Evolutionary conservation across 2,113 vertebrate species (phyloP), one percentile per base, ranked within the genome.

Genomic region (Hassar affinis): DNA sequence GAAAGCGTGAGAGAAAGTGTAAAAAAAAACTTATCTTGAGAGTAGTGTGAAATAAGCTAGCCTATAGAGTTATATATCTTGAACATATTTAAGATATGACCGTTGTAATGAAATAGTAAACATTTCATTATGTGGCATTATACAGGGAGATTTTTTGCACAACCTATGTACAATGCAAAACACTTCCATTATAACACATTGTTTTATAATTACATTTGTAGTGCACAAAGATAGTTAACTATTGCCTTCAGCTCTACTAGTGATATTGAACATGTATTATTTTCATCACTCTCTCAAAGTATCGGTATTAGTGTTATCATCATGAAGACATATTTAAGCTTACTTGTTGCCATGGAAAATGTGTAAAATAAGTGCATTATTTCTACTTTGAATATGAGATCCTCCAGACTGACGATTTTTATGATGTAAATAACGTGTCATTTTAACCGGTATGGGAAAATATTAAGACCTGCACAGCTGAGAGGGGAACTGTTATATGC

Each of bases 281-380:
- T 68, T 77, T 80, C 54, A 82, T 79, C 49, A 59, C 45, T 57
- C 54, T 78, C 61, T 81, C 82, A 77, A 45, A 81, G 72, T 75
- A 74, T 79, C 42, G 52, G 66, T 75, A 79, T 75, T 82, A 69
- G 83, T 74, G 49, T 83, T 85, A 81, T 85, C 79, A 71, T 83
- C 75, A 69, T 79, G 18, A 69, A 78, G 14, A 79, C 45, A 57
- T 72, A 56, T 38, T 66, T 66, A 82, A 71, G n/a, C 62, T 83
- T 68, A 69, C 38, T 68, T 76, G 11, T 59, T 17, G 66, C 71
- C 68, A 59, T 35, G 33, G 25, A 57, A 69, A 66, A 62, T 57
- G 11, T 77, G 27, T 75, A 85, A 64, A 54, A 33, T 61, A n/a
- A 47, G 54, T 69, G 18, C 57, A 74, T 82, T 79, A 64, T 79